These are phyloP conservation scores for Falco novaeseelandiae DNA, from an alignment of 2,797 vertebrate species.

Conservation along the genomic window DNA sequence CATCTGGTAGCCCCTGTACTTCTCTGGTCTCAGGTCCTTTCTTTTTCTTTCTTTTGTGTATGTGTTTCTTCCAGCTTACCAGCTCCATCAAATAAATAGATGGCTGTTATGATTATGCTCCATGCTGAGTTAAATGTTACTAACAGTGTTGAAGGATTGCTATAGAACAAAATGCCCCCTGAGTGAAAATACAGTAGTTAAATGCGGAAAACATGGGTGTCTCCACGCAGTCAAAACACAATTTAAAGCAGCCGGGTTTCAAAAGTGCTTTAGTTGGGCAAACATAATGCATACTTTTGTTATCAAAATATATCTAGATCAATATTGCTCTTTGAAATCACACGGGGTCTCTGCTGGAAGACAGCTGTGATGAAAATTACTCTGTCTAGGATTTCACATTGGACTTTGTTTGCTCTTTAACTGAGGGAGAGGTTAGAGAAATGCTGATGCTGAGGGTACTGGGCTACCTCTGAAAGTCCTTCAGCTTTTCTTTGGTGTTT, in stretches of 20 bases:
- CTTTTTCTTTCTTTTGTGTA: background rate
- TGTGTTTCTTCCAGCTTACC: background rate
- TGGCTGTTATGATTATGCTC: background rate
- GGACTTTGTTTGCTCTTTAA: background rate
- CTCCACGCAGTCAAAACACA: background rate
- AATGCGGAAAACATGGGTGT: background rate
- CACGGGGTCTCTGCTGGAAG: background rate
- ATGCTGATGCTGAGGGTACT: background rate
- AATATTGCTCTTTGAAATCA: conserved; percentile 16
- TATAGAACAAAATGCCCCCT: background rate
- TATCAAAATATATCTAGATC: conserved; percentile 18
- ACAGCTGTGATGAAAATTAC: background rate
- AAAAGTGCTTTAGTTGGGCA: background rate
- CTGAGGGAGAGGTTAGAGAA: background rate
- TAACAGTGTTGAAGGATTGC: background rate
- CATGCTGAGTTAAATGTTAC: conserved; percentile 12
- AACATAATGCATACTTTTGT: background rate
- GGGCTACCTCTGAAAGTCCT: background rate
- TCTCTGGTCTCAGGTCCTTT: background rate
- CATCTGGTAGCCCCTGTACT: background rate
- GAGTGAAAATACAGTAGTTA: background rate
- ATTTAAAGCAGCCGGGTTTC: background rate
- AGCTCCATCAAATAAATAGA: background rate
- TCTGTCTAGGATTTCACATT: background rate
- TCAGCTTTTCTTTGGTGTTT: background rate